These are phyloP conservation scores for Coendou prehensilis DNA, from an alignment of 2,797 vertebrate genomes.

Conservation along the genomic window DNA sequence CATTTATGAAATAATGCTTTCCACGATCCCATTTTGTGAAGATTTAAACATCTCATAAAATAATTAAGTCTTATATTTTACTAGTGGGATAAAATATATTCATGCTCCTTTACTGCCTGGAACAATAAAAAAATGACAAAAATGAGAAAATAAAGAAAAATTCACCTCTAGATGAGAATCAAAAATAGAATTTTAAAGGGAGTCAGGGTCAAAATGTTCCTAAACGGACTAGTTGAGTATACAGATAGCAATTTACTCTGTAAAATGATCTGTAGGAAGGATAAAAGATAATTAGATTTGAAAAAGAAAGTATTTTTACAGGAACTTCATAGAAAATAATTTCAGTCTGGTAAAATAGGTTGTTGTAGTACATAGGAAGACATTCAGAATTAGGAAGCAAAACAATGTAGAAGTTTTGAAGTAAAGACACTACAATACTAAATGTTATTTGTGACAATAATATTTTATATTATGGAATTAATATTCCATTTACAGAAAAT, in stretches of 20 bases:
- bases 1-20: neutral
- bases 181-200: neutral
- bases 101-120: neutral
- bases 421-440: neutral
- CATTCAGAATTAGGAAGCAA: neutral
- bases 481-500: neutral
- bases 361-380: neutral
- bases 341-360: neutral
- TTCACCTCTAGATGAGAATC: neutral
- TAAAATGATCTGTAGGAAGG: neutral
- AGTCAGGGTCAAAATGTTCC: neutral
- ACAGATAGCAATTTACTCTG: neutral
- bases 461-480: neutral
- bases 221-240: neutral
- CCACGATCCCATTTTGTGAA: neutral
- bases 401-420: neutral
- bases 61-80: neutral
- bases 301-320: neutral
- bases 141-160: neutral
- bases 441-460: neutral
- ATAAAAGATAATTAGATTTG: neutral
- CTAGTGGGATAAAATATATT: neutral
- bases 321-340: constrained; percentile 6
- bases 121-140: neutral
- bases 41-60: constrained; percentile 8